These are phyloP conservation scores for Julus scandinavius DNA, from an alignment of 2,888 invertebrate species.

Conservation along the genomic window DNA sequence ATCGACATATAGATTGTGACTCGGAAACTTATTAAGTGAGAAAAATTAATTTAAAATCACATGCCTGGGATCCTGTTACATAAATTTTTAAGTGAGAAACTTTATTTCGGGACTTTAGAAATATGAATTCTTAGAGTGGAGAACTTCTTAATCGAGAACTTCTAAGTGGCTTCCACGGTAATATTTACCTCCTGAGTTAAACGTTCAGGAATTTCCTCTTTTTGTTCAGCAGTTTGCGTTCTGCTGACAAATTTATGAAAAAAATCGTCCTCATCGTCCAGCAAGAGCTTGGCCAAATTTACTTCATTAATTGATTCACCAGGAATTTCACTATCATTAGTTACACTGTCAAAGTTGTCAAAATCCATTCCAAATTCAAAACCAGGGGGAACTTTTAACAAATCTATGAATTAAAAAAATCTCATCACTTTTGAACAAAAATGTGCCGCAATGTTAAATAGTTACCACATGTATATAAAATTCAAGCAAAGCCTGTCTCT, in stretches of 20 bases:
- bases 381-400: conserved; percentile 76
- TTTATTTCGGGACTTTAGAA: too few relatives aligned
- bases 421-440: not conserved
- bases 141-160: too few relatives aligned
- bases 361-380: conserved; percentile 68
- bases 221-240: conserved; percentile 53
- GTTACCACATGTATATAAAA: not conserved
- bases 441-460: not conserved
- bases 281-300: conserved; percentile 61
- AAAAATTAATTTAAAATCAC: too few relatives aligned
- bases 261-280: conserved; percentile 59
- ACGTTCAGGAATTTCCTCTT: not conserved
- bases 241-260: conserved; percentile 58
- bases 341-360: conserved; percentile 68
- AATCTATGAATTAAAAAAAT: conserved; percentile 65
- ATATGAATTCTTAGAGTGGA: too few relatives aligned
- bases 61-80: too few relatives aligned
- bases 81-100: too few relatives aligned
- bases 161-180: too few relatives aligned
- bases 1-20: too few relatives aligned
- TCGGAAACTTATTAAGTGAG: too few relatives aligned
- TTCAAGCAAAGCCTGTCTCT: conserved; percentile 51
- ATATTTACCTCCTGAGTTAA: not conserved
- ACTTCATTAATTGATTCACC: conserved; percentile 48
- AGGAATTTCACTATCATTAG: not conserved